phyloP scores from a whole-genome alignment of 1,140 invertebrate genomes.

The Drosophila melanica region DNA sequence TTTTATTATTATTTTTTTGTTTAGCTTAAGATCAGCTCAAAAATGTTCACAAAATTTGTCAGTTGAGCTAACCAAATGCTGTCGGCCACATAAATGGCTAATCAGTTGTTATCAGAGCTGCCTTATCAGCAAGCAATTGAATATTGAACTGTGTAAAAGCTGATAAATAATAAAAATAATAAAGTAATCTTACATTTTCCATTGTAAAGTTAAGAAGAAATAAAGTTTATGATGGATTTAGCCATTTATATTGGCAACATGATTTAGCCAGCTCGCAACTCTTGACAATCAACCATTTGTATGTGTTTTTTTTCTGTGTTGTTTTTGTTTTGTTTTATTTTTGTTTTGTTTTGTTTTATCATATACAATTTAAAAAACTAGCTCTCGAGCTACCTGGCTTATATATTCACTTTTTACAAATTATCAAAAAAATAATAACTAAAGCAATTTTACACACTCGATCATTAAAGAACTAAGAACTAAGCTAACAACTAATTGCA shows the following conservation, averaged over 20 bases:
- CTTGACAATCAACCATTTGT: conserved; percentile 45
- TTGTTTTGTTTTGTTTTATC: conserved; percentile 15
- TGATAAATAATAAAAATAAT: not conserved
- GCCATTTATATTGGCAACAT: conserved; percentile 23
- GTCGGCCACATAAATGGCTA: conserved; percentile 30
- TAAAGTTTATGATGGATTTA: not conserved
- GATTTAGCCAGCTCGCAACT: conserved; percentile 26
- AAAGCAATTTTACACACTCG: conserved; percentile 65
- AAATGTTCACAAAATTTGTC: conserved; percentile 63
- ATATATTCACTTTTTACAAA: conserved; percentile 63
- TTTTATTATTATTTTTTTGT: conserved; percentile 37
- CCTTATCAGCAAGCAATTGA: conserved; percentile 17
- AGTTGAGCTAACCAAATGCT: conserved; percentile 44
- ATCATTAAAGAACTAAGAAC: conserved; percentile 49
- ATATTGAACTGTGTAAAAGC: conserved; percentile 19
- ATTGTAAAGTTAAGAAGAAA: not conserved
- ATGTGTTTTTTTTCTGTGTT: conserved; percentile 6
- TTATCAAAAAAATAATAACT: conserved; percentile 75
- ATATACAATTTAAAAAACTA: conserved; percentile 73
- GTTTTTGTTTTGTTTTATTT: conserved; percentile 26
- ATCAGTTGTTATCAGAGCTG: conserved; percentile 18
- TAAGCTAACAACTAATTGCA: conserved; percentile 66
- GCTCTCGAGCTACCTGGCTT: conserved; percentile 36
- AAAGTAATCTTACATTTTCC: not conserved
- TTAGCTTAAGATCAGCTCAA: conserved; percentile 57